Evolutionary conservation across 1,140 invertebrate genomes (phyloP).

Genomic region (Drosophila albomicans): DNA sequence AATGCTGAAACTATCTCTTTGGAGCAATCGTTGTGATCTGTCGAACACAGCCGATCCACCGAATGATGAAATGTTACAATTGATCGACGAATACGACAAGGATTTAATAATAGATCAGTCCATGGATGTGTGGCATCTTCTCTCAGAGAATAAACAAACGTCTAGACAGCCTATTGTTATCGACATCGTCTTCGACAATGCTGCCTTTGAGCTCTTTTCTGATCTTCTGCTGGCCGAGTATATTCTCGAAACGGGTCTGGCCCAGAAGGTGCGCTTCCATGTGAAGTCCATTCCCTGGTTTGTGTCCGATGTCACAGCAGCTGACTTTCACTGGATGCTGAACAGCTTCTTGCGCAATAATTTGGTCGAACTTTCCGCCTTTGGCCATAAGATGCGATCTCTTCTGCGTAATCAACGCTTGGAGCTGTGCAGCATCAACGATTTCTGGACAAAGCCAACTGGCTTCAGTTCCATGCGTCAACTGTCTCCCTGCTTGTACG

Average conservation of each 20-base stretch:
- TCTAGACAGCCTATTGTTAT: conserved; percentile 65
- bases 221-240: conserved; percentile 95
- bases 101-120: conserved; percentile 59
- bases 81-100: conserved; percentile 1
- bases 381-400: conserved; percentile 86
- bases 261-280: conserved; percentile 91
- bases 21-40: conserved; percentile 93
- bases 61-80: not conserved
- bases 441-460: conserved; percentile 95
- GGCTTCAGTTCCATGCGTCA: conserved; percentile 91
- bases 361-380: conserved; percentile 62
- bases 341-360: conserved; percentile 83
- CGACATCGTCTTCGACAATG: conserved; percentile 96
- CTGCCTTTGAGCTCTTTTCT: conserved; percentile 96
- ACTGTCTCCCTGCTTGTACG: conserved; percentile 89
- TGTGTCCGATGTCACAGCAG: conserved; percentile 93
- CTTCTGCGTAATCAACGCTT: conserved; percentile 85
- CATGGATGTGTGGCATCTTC: conserved; percentile 37
- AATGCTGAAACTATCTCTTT: conserved; percentile 88
- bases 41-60: conserved; percentile 90
- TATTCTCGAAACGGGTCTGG: conserved; percentile 88
- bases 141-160: conserved; percentile 12
- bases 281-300: conserved; percentile 98
- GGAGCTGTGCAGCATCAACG: conserved; percentile 86
- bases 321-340: conserved; percentile 91